These are phyloP conservation scores for Sarotherodon lohbergeri DNA, from an alignment of 2,113 vertebrate species.

Conservation along the genomic window DNA sequence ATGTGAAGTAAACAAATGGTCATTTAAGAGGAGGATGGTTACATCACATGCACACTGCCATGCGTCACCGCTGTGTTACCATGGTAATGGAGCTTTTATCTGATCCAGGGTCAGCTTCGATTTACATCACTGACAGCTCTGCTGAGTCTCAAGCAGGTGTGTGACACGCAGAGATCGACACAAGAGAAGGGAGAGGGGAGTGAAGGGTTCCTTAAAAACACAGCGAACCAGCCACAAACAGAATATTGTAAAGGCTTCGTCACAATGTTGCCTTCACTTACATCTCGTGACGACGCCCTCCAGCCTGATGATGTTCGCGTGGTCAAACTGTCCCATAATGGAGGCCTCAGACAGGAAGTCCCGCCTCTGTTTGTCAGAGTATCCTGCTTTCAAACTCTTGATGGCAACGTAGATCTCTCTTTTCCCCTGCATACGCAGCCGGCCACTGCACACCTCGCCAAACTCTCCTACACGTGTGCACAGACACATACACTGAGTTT, in stretches of 20 bases:
- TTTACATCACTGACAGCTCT: not conserved
- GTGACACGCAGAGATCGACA: not conserved
- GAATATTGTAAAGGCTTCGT: not conserved
- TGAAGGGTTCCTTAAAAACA: not conserved
- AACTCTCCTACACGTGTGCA: constrained; percentile 64
- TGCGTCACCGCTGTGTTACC: constrained; percentile 39
- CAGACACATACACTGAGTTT: not conserved
- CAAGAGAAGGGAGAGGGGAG: not conserved
- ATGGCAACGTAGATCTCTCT: constrained; percentile 76
- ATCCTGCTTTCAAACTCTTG: constrained; percentile 75
- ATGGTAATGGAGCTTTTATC: constrained; percentile 51
- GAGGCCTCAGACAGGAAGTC: constrained; percentile 76
- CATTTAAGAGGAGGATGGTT: constrained; percentile 20
- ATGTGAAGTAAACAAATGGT: constrained; percentile 48
- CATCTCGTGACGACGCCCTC: constrained; percentile 76
- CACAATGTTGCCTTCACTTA: constrained; percentile 32
- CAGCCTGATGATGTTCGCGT: constrained; percentile 75
- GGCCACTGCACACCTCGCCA: constrained; percentile 75
- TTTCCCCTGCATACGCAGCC: constrained; percentile 71
- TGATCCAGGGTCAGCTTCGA: constrained; percentile 25
- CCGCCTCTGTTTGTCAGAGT: constrained; percentile 74
- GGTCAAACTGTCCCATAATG: constrained; percentile 78
- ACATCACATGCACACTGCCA: not conserved
- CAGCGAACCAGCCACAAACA: not conserved
- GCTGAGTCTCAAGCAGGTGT: not conserved